phyloP scores from a whole-genome alignment of 2,797 vertebrate species.

The Micropoecilia bifurca region DNA sequence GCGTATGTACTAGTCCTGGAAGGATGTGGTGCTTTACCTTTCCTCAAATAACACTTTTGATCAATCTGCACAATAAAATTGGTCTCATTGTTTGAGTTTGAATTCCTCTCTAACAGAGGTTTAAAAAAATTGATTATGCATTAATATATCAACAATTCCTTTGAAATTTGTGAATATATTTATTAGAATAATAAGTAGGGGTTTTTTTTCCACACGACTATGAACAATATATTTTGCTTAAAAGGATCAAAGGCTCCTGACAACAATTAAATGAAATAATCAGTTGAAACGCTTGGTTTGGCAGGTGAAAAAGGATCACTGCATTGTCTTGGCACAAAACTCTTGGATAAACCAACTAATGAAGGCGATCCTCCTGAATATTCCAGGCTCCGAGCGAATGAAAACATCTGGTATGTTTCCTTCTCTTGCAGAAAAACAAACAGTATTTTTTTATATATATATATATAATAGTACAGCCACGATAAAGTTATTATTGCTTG shows the following conservation, averaged over 20 bases:
- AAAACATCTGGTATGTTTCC: not conserved
- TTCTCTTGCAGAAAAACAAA: not conserved
- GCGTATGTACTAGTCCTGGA: not conserved
- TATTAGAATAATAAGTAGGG: not conserved
- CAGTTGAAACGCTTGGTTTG: slow-evolving; percentile 5
- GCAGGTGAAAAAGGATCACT: slow-evolving; percentile 6
- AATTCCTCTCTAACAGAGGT: not conserved
- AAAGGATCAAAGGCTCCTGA: not conserved
- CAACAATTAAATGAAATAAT: slow-evolving; percentile 6
- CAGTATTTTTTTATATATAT: not conserved
- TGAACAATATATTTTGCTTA: not conserved
- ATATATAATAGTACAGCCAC: slow-evolving; percentile 6
- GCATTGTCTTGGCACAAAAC: slow-evolving; percentile 57
- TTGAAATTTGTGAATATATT: not conserved
- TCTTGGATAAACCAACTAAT: slow-evolving; percentile 28
- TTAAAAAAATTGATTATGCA: not conserved
- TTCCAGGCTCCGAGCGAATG: slow-evolving; percentile 3
- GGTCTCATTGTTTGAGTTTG: not conserved
- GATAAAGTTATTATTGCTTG: not conserved
- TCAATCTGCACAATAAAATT: not conserved
- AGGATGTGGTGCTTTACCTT: not conserved
- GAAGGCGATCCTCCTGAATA: slow-evolving; percentile 29
- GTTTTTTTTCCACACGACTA: not conserved
- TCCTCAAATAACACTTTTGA: not conserved
- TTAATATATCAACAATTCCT: not conserved